Base-by-base conservation (phyloP, 2,888 invertebrate genomes). In the Dione juno region DNA sequence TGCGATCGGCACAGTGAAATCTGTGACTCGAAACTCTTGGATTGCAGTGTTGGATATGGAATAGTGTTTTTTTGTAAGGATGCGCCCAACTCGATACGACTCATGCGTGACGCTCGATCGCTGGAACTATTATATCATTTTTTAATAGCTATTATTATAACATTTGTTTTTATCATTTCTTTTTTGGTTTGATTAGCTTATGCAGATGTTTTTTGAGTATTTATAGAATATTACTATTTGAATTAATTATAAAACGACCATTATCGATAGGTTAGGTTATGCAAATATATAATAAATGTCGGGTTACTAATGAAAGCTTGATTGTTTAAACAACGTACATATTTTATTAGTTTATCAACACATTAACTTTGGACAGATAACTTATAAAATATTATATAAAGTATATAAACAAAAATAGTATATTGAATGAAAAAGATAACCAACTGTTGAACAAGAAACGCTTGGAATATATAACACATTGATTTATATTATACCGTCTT, bases 11-110 rank as follows among this genome's bases (percentile, higher is more conserved):
- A 82, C 86, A 84, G 87, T 86, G 87, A 88, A 87, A 89, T 88
- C 88, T 86, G 88, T 87, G 85, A 84, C 82, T 82, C 81, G 86
- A 86, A 86, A 86, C 87, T 87, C 86, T 91, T 92, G 92, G 92
- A 93, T 93, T 93, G 92, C 92, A 93, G 92, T 93, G 92, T 88
- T 89, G 91, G 90, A 91, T 92, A 89, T 87, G 83, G 83, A 81
- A 80, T 81, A 80, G 83, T 82, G 82, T 79, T 79, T 87, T 87
- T 86, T 87, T 87, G 88, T 90, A 88, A 89, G 89, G 88, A 90
- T 87, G 87, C 88, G 84, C 84, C 88, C 90, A 88, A 87, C 90
- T 90, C 88, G 28, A 45, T 16, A 90, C 90, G 90, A 92, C 86
- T 92, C 92, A 91, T 88, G 91, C 91, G 82, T 92, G 92, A 92